These are phyloP conservation scores for Cinclus mexicanus DNA, from an alignment of 2,113 vertebrate species.

Conservation along the genomic window DNA sequence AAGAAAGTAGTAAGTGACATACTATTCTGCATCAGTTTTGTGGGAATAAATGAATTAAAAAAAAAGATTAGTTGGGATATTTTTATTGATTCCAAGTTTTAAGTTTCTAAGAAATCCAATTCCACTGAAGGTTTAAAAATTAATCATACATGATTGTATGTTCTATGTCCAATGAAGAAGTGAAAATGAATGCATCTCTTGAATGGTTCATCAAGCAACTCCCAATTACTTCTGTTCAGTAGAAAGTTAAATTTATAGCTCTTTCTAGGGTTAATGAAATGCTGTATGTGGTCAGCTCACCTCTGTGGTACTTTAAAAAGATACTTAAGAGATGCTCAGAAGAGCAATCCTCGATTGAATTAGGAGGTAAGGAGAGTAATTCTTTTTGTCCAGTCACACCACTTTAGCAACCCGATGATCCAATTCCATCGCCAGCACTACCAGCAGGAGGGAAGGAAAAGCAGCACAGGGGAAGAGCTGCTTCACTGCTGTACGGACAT, in stretches of 20 bases:
- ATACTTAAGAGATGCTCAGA: not conserved
- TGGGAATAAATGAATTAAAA: not conserved
- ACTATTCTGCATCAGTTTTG: not conserved
- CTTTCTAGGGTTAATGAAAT: not conserved
- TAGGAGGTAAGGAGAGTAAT: not conserved
- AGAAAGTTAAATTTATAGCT: not conserved
- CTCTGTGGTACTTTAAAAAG: not conserved
- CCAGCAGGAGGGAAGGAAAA: not conserved
- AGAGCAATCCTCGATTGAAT: not conserved
- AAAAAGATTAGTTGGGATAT: not conserved
- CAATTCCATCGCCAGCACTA: not conserved
- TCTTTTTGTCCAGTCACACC: not conserved
- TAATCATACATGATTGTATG: not conserved
- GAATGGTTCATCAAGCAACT: not conserved
- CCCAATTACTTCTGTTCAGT: not conserved
- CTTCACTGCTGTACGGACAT: rapidly evolving
- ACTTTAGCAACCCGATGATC: not conserved
- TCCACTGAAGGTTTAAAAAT: not conserved
- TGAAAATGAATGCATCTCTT: not conserved
- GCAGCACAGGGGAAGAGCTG: not conserved
- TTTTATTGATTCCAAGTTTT: not conserved
- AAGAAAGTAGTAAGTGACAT: not conserved
- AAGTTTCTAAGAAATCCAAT: not conserved
- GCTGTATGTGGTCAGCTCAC: not conserved
- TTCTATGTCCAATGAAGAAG: not conserved